Conservation (phyloP, 92 coral and sea anemone species). For the Metridium senile region DNA sequence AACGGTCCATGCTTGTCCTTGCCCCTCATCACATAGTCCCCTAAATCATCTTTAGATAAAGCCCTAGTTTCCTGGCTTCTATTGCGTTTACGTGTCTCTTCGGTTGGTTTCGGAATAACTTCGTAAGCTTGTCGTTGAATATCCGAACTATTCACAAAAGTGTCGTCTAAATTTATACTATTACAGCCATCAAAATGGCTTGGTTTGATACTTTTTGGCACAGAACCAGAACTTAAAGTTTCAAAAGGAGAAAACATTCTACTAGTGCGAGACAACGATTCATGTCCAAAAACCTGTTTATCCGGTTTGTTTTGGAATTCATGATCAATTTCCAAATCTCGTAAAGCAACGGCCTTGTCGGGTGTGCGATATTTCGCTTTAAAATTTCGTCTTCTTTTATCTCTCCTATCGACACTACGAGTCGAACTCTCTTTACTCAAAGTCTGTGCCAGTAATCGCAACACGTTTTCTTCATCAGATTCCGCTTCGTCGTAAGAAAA, state of each 20-base stretch:
- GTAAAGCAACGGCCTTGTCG: neutral
- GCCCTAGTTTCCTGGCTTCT: neutral
- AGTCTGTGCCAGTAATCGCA: neutral
- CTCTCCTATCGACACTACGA: neutral
- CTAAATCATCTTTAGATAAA: neutral
- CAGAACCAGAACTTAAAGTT: neutral
- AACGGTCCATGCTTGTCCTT: neutral
- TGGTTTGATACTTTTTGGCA: neutral
- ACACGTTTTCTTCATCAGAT: neutral
- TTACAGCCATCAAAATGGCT: neutral
- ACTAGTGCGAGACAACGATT: neutral
- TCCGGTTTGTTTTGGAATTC: neutral
- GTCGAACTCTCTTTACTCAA: neutral
- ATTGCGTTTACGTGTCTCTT: conserved; percentile 1
- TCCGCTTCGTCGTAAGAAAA: neutral
- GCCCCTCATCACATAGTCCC: neutral
- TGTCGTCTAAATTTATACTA: neutral
- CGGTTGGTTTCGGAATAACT: neutral
- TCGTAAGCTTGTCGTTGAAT: neutral
- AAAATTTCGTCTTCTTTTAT: neutral
- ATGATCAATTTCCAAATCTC: neutral
- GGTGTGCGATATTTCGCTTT: neutral
- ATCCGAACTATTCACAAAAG: neutral
- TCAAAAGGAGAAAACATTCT: neutral
- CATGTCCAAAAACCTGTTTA: too few species aligned